Base-by-base conservation (phyloP, 1,140 invertebrate species). In the Zaprionus nigranus region DNA sequence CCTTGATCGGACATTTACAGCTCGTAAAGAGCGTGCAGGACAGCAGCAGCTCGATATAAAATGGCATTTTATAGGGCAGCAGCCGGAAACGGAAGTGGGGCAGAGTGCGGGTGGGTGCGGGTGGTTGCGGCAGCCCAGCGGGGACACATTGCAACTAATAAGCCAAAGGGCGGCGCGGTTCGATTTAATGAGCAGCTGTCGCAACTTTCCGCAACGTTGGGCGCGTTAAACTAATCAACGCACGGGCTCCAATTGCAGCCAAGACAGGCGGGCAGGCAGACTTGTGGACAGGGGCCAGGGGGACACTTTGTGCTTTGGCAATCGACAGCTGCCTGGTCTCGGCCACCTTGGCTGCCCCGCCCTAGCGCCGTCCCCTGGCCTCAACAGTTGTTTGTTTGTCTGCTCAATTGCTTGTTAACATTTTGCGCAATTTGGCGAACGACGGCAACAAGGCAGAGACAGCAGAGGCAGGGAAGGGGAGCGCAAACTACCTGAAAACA, bases 371-470 rank as follows among this genome's bases (percentile, higher is more conserved):
- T 57, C 26, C 26, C 40, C 64, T 38, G 34, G 40, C n/a, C 40
- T 62, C 66, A 79, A 90, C 78, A 85, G 76, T 85, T 85, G 86
- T 90, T 90, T 90, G 85, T 86, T 90, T 85, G 85, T 90, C 79
- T 90, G 85, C 85, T 90, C 85, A 90, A 90, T 90, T 90, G 86
- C 85, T 90, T 90, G 85, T 90, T 90, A 90, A 90, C 85, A 90
- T 90, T 90, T 88, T 90, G 79, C 73, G 86, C 85, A 90, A 90
- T 90, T 90, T 90, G 79, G 83, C 71, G 54, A 83, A 58, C 60
- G 70, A 58, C 61, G 59, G 22, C 53, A 22, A 57, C 61, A 38
- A 69, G 53, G 49, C n/a, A 30, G 9, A 11, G 40, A 7, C 34
- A 17, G 24, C 26, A 6, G 65, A n/a, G 26, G 17, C 53, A 20